A percentile compares a stretch with the other conserved stretches of the same genome.
These are phyloP conservation scores for Pantherophis guttatus DNA, from an alignment of 2,113 vertebrate genomes.

Conservation along the genomic window DNA sequence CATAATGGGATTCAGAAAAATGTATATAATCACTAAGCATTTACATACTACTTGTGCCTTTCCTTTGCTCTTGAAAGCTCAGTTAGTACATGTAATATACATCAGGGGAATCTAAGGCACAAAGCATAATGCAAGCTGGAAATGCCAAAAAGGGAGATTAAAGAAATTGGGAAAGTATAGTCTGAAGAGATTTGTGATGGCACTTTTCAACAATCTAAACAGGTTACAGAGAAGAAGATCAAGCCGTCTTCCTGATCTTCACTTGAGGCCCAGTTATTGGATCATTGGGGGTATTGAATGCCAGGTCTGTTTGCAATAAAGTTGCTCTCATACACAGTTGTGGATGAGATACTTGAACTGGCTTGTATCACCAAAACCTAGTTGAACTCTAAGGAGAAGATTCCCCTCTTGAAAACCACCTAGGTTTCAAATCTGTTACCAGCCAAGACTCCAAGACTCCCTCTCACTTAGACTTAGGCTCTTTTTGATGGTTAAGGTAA, in stretches of 20 bases:
- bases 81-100: background rate
- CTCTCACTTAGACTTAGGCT: background rate
- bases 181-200: background rate
- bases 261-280: background rate
- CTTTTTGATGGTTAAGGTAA: background rate
- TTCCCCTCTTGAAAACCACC: background rate
- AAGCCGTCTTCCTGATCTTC: background rate
- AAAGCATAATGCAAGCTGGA: background rate
- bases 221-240: background rate
- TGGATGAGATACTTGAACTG: background rate
- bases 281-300: background rate
- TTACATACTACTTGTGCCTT: background rate
- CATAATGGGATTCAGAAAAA: background rate
- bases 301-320: background rate
- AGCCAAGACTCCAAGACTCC: background rate
- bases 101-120: background rate
- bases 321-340: background rate
- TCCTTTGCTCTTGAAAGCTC: background rate
- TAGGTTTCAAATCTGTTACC: background rate
- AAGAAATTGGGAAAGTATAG: background rate
- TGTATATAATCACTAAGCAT: background rate
- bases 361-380: background rate
- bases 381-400: background rate
- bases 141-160: background rate
- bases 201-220: background rate